These are phyloP conservation scores for Agrilus biguttatus DNA, from an alignment of 2,888 invertebrate species.

Conservation along the genomic window DNA sequence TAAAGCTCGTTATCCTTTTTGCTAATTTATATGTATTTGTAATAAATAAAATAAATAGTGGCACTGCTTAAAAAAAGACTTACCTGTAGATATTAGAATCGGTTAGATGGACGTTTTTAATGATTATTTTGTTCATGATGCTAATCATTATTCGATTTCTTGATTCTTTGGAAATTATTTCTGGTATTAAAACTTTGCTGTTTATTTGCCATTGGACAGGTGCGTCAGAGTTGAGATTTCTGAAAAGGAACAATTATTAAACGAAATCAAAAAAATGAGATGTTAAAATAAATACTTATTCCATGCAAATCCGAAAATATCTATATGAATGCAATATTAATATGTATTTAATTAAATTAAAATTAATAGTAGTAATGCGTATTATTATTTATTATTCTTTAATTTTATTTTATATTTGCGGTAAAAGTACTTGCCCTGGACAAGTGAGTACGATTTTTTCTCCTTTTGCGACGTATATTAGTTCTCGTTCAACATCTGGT, in stretches of 20 bases:
- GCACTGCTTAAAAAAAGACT: neutral
- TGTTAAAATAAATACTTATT: too few species aligned
- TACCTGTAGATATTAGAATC: constrained; percentile 49
- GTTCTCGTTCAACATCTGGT: constrained; percentile 29
- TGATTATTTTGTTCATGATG: constrained; percentile 40
- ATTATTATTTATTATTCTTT: too few species aligned
- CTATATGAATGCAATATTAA: too few species aligned
- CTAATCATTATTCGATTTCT: constrained; percentile 42
- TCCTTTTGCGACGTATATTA: constrained; percentile 29
- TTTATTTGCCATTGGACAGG: constrained; percentile 44
- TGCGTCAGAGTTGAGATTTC: constrained; percentile 37
- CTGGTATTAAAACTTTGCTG: constrained; percentile 33
- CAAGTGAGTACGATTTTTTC: constrained; percentile 30
- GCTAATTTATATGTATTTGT: too few species aligned
- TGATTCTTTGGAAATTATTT: constrained; percentile 33
- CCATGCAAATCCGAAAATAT: too few species aligned
- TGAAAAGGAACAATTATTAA: constrained; percentile 12
- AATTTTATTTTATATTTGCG: too few species aligned
- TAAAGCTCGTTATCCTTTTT: too few species aligned
- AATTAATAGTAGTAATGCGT: too few species aligned
- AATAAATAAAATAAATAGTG: neutral
- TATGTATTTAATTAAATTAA: too few species aligned
- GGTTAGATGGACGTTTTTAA: constrained; percentile 33
- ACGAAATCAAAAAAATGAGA: too few species aligned
- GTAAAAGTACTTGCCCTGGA: constrained; percentile 32